Base-by-base conservation (phyloP, 2,113 vertebrate species). In the Artemisiospiza belli region DNA sequence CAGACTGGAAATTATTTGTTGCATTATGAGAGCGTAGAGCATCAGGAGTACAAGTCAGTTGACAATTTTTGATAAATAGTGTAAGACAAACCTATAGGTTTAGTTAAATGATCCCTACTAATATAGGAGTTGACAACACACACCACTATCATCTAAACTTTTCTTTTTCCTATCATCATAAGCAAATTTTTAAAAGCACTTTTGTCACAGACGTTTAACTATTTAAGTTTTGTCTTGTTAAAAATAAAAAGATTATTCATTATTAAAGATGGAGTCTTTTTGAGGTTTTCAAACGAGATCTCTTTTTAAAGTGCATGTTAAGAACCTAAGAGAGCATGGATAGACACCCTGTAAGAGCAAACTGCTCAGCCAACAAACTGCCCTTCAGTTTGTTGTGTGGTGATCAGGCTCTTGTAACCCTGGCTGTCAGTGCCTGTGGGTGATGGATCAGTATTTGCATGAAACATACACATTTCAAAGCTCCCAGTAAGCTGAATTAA, bases 401-500 rank as follows among this genome's bases (percentile, higher is more conserved):
- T 27, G 63, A 47, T 2, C 28, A 79, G 62, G 28, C 39, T 76
- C 64, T 17, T 18, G 37, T 27, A 21, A n/a, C 17, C 18, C 37
- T 39, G 18, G 35, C 35, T 67, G 44, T 16, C 39, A 33, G 12
- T 31, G 47, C 16, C 52, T 46, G 5, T 4, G 35, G 24, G 11
- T 39, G 12, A 70, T 3, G 37, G 3, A 44, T 8, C 39, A 55
- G 2, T 46, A 55, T n/a, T 54, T 68, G 37, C 0, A 1, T 5
- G 16, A 46, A 80, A 51, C 5, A 33, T 3, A 22, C 6, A 39
- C 6, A 62, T 70, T 58, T 39, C 24, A 35, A 62, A 82, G 49
- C 33, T n/a, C 24, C 7, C 6, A 31, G 14, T 0, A 0, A 24
- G 44, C 39, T 80, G 51, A 66, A 55, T 55, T 62, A 0, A 35